Evolutionary conservation across 2,888 invertebrate genomes (phyloP), one percentile per base, ranked within the genome.

Genomic region (Napeogenes inachia): DNA sequence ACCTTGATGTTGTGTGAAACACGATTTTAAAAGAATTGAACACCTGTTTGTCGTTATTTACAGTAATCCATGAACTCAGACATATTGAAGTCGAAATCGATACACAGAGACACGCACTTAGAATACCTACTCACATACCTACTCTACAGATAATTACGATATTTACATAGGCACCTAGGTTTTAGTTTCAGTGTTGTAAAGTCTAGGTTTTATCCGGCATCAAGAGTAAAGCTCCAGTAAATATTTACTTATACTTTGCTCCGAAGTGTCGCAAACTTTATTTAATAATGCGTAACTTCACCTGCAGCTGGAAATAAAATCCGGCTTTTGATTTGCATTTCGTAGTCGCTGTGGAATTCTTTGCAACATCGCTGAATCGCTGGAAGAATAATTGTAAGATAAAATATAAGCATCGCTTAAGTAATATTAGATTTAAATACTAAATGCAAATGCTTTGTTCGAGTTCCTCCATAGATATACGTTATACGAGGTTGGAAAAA

Each of bases 291-390:
- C 30, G 13, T 50, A 50, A 50, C 30, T 30, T 30, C 30, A 50
- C 50, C 21, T n/a, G n/a, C n/a, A 68, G 62, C 63, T 66, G 63
- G 66, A 68, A 70, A 70, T 69, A 61, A 73, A 71, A 71, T 73
- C 71, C 73, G 73, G 73, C 68, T 71, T 47, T 56, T 65, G 63
- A 71, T 71, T 70, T 71, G 69, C 70, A 71, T 71, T 69, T 69
- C 68, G 69, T 66, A 67, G 69, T 68, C 66, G 63, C 69, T 63
- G 60, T 67, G 69, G 68, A 70, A 71, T 71, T 71, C 70, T 68
- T 68, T 65, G 65, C 61, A 60, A 61, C 58, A 30, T 60, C 59
- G 55, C 45, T 56, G 62, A 50, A 30, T 59, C 57, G 64, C 4
- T 50, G 47, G 21, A 30, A 64, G 66, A 66, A 60, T 42, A 42